Evolutionary conservation across 2,113 vertebrate species (phyloP).

Genomic region (Xiphias gladius): DNA sequence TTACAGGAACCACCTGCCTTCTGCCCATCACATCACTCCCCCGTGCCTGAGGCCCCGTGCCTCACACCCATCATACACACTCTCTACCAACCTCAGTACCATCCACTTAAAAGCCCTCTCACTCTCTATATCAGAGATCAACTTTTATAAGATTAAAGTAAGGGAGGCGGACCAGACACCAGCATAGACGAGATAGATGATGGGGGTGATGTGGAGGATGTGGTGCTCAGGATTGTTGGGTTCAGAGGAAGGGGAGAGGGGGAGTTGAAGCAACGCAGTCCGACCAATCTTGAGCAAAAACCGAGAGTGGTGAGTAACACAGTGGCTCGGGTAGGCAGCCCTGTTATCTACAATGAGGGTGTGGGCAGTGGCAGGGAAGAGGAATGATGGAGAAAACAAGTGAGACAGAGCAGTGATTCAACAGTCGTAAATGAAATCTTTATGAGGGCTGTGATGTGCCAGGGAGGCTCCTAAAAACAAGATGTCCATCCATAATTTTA

Average conservation of each 20-base stretch:
- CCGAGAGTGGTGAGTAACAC: constrained; percentile 42
- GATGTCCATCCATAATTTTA: constrained; percentile 54
- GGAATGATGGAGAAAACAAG: constrained; percentile 53
- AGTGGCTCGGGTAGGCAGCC: constrained; percentile 45
- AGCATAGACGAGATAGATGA: constrained; percentile 38
- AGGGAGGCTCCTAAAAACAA: constrained; percentile 27
- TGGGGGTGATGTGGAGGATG: constrained; percentile 28
- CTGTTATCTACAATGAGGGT: constrained; percentile 44
- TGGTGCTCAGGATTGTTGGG: constrained; percentile 42
- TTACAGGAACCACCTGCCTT: constrained; percentile 80
- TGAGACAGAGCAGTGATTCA: constrained; percentile 72
- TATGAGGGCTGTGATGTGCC: constrained; percentile 55
- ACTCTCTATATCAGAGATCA: constrained; percentile 72
- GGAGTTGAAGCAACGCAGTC: constrained; percentile 11
- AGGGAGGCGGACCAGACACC: constrained; percentile 60
- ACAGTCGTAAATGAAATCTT: constrained; percentile 74
- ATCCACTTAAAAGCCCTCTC: constrained; percentile 78
- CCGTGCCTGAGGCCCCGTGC: too few species aligned
- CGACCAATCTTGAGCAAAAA: constrained; percentile 30
- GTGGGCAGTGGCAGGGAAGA: constrained; percentile 27
- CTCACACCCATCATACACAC: constrained; percentile 52
- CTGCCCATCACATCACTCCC: constrained; percentile 50
- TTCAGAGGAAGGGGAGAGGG: constrained; percentile 37
- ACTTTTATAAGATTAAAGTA: constrained; percentile 79
- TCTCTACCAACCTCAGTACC: constrained; percentile 69